Evolutionary conservation across 2,888 invertebrate genomes (phyloP), one percentile per base, ranked within the genome.

Genomic region (Molanna angustata): DNA sequence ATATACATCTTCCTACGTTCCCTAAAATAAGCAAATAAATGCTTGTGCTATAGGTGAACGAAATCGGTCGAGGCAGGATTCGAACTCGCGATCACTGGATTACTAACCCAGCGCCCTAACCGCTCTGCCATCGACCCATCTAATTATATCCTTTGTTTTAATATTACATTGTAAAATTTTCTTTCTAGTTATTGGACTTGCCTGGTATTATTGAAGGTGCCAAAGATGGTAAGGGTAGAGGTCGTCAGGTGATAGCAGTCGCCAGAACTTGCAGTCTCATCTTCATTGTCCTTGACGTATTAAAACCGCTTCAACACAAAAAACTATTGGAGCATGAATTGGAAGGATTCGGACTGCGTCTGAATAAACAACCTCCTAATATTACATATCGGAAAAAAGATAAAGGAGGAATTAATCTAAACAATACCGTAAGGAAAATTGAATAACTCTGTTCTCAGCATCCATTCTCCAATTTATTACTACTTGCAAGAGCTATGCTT

Each of bases 121-220:
- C n/a, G n/a, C n/a, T n/a, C n/a, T n/a, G n/a, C n/a, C n/a, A n/a
- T n/a, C 11, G 6, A 27, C 27, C 27, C 27, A 27, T 27, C 27
- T 27, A 6, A 27, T 7, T 11, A 27, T 6, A 27, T 27, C 27
- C 13, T 13, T 35, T 35, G 13, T 14, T 4, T 35, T 35, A n/a
- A 4, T 4, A 35, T 27, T 11, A 7, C 27, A 7, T 11, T 27
- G 27, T 27, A 27, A 27, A 27, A 27, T 27, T 27, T 27, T 27
- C 27, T 27, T 52, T 35, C 14, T 68, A 98, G 90, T 75, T 99
- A 52, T 80, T 99, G 7, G 99, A 99, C 84, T 82, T 99, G 64
- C 99, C 99, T 57, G 99, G 99, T 75, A 99, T 99, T 70, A 99
- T 99, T 63, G 99, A 99, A 76, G 99, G 99, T 58, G 99, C 99